Evolutionary conservation across 2,113 vertebrate genomes (phyloP).

Genomic region (Entomyzon cyanotis): DNA sequence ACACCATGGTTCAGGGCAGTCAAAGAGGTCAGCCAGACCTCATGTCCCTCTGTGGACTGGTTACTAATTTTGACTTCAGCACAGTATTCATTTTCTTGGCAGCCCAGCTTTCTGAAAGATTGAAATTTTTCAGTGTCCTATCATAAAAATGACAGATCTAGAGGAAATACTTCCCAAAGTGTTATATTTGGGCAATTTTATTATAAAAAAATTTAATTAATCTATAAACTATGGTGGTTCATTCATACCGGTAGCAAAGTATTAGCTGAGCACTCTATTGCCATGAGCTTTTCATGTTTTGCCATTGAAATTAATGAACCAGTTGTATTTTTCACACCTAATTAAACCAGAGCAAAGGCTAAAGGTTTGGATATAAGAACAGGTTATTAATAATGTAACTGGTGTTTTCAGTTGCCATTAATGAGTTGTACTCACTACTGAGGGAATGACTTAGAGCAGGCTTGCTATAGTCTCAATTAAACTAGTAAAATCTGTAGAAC

Average conservation of each 20-base stretch:
- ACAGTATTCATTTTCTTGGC: neutral
- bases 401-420: neutral
- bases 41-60: neutral
- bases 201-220: neutral
- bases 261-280: neutral
- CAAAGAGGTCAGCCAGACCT: neutral
- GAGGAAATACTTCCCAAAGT: neutral
- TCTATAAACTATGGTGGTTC: neutral
- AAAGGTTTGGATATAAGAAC: neutral
- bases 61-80: neutral
- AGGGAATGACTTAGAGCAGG: neutral
- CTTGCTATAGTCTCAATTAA: neutral
- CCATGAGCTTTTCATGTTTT: neutral
- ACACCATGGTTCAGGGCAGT: rapidly evolving
- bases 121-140: neutral
- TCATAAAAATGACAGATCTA: neutral
- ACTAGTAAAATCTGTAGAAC: neutral
- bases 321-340: neutral
- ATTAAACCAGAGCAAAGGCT: neutral
- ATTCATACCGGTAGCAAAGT: neutral
- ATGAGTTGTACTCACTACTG: neutral
- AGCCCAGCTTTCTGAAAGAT: neutral
- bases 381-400: neutral
- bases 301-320: neutral
- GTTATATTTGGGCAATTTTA: neutral